These are phyloP conservation scores for Lucilia sericata DNA, from an alignment of 1,140 invertebrate genomes.

Conservation along the genomic window DNA sequence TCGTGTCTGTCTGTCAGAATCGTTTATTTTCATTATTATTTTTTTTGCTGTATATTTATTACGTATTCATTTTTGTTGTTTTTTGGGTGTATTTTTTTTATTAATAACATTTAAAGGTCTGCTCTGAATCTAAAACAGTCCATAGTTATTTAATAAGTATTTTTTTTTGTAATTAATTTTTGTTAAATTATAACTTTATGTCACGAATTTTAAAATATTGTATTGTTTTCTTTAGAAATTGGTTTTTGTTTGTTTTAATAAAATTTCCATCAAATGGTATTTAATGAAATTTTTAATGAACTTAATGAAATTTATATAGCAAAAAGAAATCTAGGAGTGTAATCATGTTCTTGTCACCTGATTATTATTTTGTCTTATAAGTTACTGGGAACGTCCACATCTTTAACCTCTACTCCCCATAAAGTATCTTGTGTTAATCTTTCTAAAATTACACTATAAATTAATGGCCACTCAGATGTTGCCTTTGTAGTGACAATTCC, in stretches of 20 bases:
- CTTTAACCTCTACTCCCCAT: too few species aligned
- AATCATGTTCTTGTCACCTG: too few species aligned
- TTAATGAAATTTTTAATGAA: too few species aligned
- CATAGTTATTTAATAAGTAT: background rate
- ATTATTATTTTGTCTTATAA: too few species aligned
- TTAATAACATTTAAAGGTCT: background rate
- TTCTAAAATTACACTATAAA: too few species aligned
- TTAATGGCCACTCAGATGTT: too few species aligned
- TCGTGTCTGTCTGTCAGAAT: background rate
- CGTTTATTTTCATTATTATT: too few species aligned
- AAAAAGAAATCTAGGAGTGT: too few species aligned
- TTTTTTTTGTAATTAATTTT: constrained; percentile 13
- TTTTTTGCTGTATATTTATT: background rate
- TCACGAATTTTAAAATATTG: constrained; percentile 30
- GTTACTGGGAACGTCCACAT: too few species aligned
- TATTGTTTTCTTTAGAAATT: background rate
- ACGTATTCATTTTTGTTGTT: background rate
- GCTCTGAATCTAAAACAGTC: background rate
- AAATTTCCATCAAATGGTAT: background rate
- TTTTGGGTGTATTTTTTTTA: background rate
- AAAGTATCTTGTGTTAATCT: too few species aligned
- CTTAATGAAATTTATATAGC: too few species aligned
- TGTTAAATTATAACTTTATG: background rate
- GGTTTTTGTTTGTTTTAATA: background rate
- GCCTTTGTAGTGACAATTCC: too few species aligned